A percentile compares a stretch with the other conserved stretches of the same genome.
phyloP scores from a whole-genome alignment of 2,888 invertebrate species.

The Synanthedon tipuliformis region DNA sequence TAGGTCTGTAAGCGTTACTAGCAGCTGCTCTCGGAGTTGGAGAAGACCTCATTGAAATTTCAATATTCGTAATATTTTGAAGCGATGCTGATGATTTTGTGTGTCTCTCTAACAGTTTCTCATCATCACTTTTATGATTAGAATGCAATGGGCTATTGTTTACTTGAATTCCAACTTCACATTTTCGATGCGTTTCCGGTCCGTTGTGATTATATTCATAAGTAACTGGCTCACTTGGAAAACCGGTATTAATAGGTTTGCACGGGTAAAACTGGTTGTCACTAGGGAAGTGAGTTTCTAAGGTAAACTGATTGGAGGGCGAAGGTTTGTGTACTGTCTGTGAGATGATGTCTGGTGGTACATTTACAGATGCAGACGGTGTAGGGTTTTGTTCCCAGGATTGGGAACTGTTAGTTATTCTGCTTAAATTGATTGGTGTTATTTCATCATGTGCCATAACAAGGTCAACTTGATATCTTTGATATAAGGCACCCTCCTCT shows the following conservation, averaged over 20 bases:
- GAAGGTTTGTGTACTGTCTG: slow-evolving; percentile 56
- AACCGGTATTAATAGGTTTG: slow-evolving; percentile 18
- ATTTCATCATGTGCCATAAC: slow-evolving; percentile 76
- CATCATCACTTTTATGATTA: slow-evolving; percentile 65
- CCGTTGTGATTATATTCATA: slow-evolving; percentile 20
- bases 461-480: slow-evolving; percentile 68
- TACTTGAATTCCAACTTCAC: slow-evolving; percentile 43
- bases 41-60: slow-evolving; percentile 53
- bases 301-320: slow-evolving; percentile 49
- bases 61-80: slow-evolving; percentile 64
- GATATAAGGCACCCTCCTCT: slow-evolving; percentile 46
- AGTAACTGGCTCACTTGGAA: slow-evolving; percentile 18
- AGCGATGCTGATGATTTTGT: slow-evolving; percentile 47
- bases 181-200: slow-evolving; percentile 31
- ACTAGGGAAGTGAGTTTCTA: slow-evolving; percentile 60
- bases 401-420: slow-evolving; percentile 54
- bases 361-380: slow-evolving; percentile 24
- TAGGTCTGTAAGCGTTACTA: slow-evolving; percentile 53
- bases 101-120: slow-evolving; percentile 57
- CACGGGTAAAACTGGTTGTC: slow-evolving; percentile 35
- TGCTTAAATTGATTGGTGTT: slow-evolving; percentile 61
- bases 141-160: slow-evolving; percentile 34
- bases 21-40: slow-evolving; percentile 34
- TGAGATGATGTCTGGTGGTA: slow-evolving; percentile 62
- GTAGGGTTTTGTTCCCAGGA: slow-evolving; percentile 27